Evolutionary conservation across 2,888 invertebrate genomes (phyloP), one percentile per base, ranked within the genome.

Genomic region (Brachycybe producta): DNA sequence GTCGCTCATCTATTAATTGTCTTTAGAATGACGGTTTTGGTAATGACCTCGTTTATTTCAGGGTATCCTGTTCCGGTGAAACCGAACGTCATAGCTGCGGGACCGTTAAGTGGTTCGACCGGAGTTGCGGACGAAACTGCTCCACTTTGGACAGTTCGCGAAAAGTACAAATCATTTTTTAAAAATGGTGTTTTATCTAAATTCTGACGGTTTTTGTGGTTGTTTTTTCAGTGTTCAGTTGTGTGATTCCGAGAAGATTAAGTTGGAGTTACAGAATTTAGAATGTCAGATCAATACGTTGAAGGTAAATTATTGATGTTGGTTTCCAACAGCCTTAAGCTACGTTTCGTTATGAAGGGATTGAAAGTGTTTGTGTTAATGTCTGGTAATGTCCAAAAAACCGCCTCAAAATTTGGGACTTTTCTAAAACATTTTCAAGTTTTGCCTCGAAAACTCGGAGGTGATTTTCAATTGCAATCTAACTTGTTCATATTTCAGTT

Each of bases 241-340:
- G 11, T 51, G 30, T 42, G 77, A 77, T 61, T 75, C 76, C 26
- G 76, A 76, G 55, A 71, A 73, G 55, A 74, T 77, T 42, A 75
- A 75, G 59, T 68, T 73, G 53, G 76, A 77, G 60, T 62, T 78
- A 41, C 71, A 73, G 47, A 73, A 73, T 59, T 65, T 78, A 51
- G 77, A 78, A 56, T 75, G 74, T 55, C 75, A 77, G 61, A 71
- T 77, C 32, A 76, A 76, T 57, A 76, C 76, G 61, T 65, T 78
- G 54, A 75, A 74, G 51, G 56, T 55, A 32, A 17, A 32, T 21
- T 24, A 44, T 34, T 21, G n/a, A 32, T 38, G 17, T n/a, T 15
- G 21, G 32, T 44, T 26, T 28, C n/a, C 35, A 38, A 7, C 3
- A 2, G 19, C 5, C 3, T 5, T 11, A n/a, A 43, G n/a, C 8